Evolutionary conservation across 2,888 invertebrate species (phyloP).

Genomic region (Aphidoletes aphidimyza): DNA sequence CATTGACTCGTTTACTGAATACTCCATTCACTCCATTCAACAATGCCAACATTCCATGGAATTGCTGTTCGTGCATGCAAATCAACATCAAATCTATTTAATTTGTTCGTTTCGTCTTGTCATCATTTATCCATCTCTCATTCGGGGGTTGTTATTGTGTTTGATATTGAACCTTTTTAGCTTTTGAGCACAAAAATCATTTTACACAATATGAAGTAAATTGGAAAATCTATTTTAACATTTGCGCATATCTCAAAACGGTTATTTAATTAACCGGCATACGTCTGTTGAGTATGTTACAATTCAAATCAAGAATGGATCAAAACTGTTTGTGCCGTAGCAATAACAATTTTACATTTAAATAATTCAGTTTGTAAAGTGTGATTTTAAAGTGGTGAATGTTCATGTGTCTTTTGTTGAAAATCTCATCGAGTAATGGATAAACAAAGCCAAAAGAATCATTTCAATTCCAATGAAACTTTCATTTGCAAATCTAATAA

Average conservation of each 20-base stretch:
- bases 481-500: not conserved
- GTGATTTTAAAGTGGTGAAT: slow-evolving; percentile 5
- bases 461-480: not conserved
- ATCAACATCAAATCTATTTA: slow-evolving; percentile 29
- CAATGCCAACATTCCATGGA: slow-evolving; percentile 13
- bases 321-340: not conserved
- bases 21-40: not conserved
- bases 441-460: not conserved
- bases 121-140: not conserved
- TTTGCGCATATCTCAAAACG: not conserved
- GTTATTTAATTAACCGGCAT: not conserved
- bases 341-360: not conserved
- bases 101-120: not conserved
- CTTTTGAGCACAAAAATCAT: not conserved
- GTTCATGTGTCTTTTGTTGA: no score
- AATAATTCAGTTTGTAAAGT: not conserved
- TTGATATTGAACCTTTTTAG: not conserved
- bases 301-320: not conserved
- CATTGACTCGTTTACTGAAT: not conserved
- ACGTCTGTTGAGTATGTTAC: not conserved
- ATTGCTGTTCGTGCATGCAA: slow-evolving; percentile 15
- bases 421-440: no score
- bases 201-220: not conserved
- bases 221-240: not conserved
- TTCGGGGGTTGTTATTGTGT: not conserved